Base-by-base conservation (phyloP, 2,888 invertebrate genomes). In the Nemotelus pantherinus region DNA sequence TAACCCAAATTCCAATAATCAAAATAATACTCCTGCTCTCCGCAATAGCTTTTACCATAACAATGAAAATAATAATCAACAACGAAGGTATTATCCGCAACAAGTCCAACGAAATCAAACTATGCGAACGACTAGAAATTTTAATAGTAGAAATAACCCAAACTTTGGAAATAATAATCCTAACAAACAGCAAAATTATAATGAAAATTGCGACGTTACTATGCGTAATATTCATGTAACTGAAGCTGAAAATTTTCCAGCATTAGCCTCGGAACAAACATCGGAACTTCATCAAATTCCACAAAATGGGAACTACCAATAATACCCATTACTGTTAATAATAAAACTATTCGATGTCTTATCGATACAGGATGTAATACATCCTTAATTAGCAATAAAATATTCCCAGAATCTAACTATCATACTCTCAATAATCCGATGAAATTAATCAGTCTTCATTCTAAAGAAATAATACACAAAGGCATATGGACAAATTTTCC, bases 351-450 rank as follows among this genome's bases (percentile, higher is more conserved):
- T 67, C 67, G 67, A 4, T 67, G 67, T 48, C 50, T 67, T 2
- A 48, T 67, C 3, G 67, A 47, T 7, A 67, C 67, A 10, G 67
- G 67, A 67, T 67, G 67, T 48, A 67, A 67, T 67, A 67, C 67
- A 67, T 67, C 67, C 48, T 4, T 67, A 48, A 47, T 67, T 4
- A 25, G 25, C 39, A 47, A 48, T 3, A 67, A 67, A 25, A 6
- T 67, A 48, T 67, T 67, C 41, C 48, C 67, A 25, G 48, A 67
- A 48, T n/a, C 67, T 48, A 3, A n/a, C 2, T 67, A 10, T 3
- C 67, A 67, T 25, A 67, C 10, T n/a, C 48, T 67, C 2, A 25
- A 67, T n/a, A 6, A 4, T n/a, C 47, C 67, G 3, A 67, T 67
- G 4, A 67, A 67, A 48, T 48, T 67, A 48, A 4, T 41, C 25